A percentile compares a stretch with the other conserved stretches of the same genome.
Evolutionary conservation across 1,140 invertebrate genomes (phyloP).

Genomic region (Drosophila tristis): DNA sequence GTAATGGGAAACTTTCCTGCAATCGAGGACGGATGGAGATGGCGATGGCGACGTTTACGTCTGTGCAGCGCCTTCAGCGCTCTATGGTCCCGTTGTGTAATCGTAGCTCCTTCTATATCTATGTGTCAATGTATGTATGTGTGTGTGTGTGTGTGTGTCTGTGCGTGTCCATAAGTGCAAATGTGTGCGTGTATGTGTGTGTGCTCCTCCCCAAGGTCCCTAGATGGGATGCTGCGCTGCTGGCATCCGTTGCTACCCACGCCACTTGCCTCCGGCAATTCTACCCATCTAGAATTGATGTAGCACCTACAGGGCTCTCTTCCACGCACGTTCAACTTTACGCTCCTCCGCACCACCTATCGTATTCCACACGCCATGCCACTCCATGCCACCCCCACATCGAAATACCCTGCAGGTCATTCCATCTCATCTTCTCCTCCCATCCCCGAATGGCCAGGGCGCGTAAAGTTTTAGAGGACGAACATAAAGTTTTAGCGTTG

Average conservation of each 20-base stretch:
- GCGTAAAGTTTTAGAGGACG: slow-evolving; percentile 75
- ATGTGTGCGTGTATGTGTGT: slow-evolving; percentile 15
- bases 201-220: slow-evolving; percentile 49
- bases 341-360: slow-evolving; percentile 28
- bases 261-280: slow-evolving; percentile 28
- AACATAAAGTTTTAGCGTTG: slow-evolving; percentile 73
- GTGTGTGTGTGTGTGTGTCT: slow-evolving; percentile 18
- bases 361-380: background rate
- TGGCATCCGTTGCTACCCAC: slow-evolving; percentile 33
- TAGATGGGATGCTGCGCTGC: slow-evolving; percentile 51
- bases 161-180: slow-evolving; percentile 14
- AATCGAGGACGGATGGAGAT: slow-evolving; percentile 54
- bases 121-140: slow-evolving; percentile 18
- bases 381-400: slow-evolving; percentile 16
- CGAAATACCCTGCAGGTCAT: slow-evolving; percentile 61
- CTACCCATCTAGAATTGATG: slow-evolving; percentile 77
- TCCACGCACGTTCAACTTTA: slow-evolving; percentile 63
- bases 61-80: slow-evolving; percentile 54
- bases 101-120: slow-evolving; percentile 46
- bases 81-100: slow-evolving; percentile 65
- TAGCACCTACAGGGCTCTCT: slow-evolving; percentile 67
- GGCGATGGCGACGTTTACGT: slow-evolving; percentile 32
- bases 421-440: slow-evolving; percentile 33
- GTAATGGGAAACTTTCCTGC: slow-evolving; percentile 68
- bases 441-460: slow-evolving; percentile 33